Percentiles rank a stretch among this genome's conserved stretches.
These are phyloP conservation scores for Hymenopus coronatus DNA, from an alignment of 2,888 invertebrate species.

Conservation along the genomic window DNA sequence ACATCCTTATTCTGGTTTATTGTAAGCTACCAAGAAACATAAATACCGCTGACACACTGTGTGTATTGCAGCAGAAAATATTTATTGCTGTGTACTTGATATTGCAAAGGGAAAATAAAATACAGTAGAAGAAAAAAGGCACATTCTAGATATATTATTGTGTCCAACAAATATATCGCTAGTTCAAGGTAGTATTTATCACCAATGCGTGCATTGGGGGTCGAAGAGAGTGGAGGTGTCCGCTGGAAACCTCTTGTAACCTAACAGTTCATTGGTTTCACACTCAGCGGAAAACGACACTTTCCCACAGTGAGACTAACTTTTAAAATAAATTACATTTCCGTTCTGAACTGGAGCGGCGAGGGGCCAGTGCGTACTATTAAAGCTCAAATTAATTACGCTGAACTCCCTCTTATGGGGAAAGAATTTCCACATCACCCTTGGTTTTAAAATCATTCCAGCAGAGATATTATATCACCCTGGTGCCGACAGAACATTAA, in stretches of 20 bases:
- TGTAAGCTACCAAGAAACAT: not conserved
- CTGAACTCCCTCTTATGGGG: not conserved
- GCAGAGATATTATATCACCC: not conserved
- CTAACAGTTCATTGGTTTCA: too few species aligned
- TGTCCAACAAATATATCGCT: not conserved
- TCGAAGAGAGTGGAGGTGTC: too few species aligned
- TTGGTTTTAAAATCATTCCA: not conserved
- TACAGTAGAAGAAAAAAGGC: not conserved
- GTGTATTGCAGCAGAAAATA: not conserved
- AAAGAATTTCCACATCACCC: not conserved
- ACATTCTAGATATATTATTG: not conserved
- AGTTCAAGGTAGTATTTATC: not conserved
- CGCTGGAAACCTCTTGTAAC: too few species aligned
- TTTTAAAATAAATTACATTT: not conserved
- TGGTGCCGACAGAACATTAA: not conserved
- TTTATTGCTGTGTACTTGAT: not conserved
- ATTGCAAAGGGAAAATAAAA: not conserved
- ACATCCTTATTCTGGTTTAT: too few species aligned
- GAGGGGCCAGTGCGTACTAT: not conserved
- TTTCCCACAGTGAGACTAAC: not conserved
- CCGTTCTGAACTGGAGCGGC: not conserved
- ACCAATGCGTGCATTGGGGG: not conserved
- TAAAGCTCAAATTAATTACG: not conserved
- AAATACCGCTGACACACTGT: not conserved
- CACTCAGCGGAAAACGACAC: too few species aligned